Percentiles rank a stretch among this genome's conserved stretches.
phyloP scores from a whole-genome alignment of 2,888 invertebrate genomes.

The Thysanoteuthis rhombus region DNA sequence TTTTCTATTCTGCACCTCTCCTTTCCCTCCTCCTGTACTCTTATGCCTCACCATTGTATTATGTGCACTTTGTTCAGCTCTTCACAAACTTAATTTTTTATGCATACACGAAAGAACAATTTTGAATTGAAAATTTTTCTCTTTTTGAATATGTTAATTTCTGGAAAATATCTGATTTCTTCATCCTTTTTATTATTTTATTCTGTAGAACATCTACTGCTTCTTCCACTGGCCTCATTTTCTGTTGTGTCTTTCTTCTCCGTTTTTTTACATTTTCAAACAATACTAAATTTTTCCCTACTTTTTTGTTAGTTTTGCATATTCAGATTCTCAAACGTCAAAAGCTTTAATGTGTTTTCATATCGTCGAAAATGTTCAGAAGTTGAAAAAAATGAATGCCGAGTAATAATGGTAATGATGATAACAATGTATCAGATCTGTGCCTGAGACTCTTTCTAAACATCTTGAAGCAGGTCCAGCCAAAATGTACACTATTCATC shows the following conservation, averaged over 20 bases:
- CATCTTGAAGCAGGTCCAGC: background rate
- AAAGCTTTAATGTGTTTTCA: background rate
- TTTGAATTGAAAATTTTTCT: background rate
- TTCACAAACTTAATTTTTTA: background rate
- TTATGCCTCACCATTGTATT: background rate
- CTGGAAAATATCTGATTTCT: background rate
- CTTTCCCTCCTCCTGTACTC: background rate
- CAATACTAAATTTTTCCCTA: background rate
- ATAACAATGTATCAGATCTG: background rate
- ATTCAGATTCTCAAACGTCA: slow-evolving; percentile 12
- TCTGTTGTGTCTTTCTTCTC: background rate
- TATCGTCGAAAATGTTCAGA: background rate
- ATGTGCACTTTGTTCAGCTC: background rate
- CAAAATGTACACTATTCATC: background rate
- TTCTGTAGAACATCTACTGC: background rate
- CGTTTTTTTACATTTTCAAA: background rate
- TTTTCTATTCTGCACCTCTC: background rate
- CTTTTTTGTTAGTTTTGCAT: background rate
- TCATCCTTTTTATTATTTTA: background rate
- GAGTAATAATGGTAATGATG: background rate
- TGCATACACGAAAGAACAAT: slow-evolving; percentile 12
- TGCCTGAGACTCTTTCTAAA: background rate
- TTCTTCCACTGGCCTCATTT: background rate
- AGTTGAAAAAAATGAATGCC: background rate
- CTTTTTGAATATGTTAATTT: background rate